These are phyloP conservation scores for Oopsacas minuta DNA, from an alignment of 37 sponge, comb jelly and placozoan genomes.

Conservation along the genomic window DNA sequence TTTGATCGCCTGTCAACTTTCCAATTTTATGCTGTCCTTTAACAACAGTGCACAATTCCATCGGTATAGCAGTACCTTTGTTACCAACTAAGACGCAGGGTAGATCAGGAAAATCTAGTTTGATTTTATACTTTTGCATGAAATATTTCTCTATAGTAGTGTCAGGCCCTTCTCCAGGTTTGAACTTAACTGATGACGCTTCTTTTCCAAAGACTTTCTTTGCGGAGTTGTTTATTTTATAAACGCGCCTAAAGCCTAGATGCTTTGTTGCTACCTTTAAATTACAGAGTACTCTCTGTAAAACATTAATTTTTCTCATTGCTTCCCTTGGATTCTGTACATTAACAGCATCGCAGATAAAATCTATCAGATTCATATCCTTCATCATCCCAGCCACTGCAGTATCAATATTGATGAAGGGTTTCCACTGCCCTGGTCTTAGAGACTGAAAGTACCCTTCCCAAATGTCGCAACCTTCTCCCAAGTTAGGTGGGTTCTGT, in stretches of 20 bases:
- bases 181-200: background rate
- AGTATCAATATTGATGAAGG: background rate
- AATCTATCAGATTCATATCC: background rate
- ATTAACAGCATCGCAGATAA: background rate
- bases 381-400: background rate
- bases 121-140: conserved; percentile 22
- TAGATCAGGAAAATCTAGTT: conserved; percentile 35
- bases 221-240: background rate
- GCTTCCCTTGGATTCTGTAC: background rate
- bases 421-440: conserved; percentile 24
- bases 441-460: conserved; percentile 37
- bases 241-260: background rate
- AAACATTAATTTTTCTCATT: background rate
- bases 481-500: background rate
- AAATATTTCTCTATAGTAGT: conserved; percentile 44
- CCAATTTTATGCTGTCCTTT: conserved; percentile 40
- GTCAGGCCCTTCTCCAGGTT: conserved; percentile 1
- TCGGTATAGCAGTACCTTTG: background rate
- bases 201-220: background rate
- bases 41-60: conserved; percentile 33
- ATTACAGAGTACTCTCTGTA: background rate
- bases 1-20: conserved; percentile 42
- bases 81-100: conserved; percentile 52
- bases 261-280: background rate
- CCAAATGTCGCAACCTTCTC: conserved; percentile 54